Base-by-base conservation (phyloP, 1,140 invertebrate species). In the Lepidurus apus region DNA sequence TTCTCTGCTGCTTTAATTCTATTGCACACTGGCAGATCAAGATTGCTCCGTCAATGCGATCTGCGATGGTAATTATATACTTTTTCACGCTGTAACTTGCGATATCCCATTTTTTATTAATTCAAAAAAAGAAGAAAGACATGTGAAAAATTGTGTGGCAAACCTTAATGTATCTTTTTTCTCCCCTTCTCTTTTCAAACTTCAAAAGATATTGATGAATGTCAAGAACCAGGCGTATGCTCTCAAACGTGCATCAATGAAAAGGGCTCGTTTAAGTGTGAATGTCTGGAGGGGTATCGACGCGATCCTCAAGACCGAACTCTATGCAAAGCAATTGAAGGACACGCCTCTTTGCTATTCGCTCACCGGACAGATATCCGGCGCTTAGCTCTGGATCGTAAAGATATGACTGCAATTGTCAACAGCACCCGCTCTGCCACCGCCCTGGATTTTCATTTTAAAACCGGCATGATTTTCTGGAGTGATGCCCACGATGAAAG, bases 381-480 rank as follows among this genome's bases (percentile, higher is more conserved):
- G 42, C 96, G 95, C 86, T 93, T 96, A 79, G 93, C 93, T 34
- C 86, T 96, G 10, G 94, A 96, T 82, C 93, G 95, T 83, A 91
- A 93, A 85, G 93, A 95, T 86, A 95, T 95, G 91, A 96, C 95
- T 4, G 90, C 90, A 4, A 93, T 95, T 79, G 92, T 95, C 2
- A 95, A 96, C 81, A 90, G 92, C 80, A 95, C 94, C 0, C 93
- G 94, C 82, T 93, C 91, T 79, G 82, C 94, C 0, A 93, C 94
- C 0, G 94, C 93, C 0, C 85, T 97, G 4, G 95, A 97, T 84
- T 95, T 95, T 83, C 93, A 96, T 3, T 95, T 95, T 85, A 88
- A 92, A 79, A 95, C 93, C 6, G 93, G 93, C 76, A 94, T 94
- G 90, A 93, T 98, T 76, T 97, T 96, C 83, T 98, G 96, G 96